These are phyloP conservation scores for Helleia helle DNA, from an alignment of 2,888 invertebrate genomes.

Conservation along the genomic window DNA sequence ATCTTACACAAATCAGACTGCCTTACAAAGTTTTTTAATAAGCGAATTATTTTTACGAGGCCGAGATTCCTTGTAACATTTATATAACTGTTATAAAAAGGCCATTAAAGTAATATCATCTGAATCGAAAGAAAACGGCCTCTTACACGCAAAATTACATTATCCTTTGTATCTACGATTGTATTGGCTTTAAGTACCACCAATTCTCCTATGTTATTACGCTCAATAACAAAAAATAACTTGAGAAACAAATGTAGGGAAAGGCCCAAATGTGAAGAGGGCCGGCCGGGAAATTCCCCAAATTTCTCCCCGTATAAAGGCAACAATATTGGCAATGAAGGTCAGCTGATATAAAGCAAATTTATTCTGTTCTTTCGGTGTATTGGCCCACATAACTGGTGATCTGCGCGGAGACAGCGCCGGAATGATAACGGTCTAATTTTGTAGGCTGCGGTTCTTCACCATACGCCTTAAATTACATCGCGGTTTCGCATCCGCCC, in stretches of 20 bases:
- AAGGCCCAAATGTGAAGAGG: slow-evolving; percentile 34
- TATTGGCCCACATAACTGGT: slow-evolving; percentile 70
- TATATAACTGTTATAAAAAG: background rate
- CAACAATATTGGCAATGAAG: slow-evolving; percentile 68
- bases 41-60: background rate
- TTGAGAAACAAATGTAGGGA: slow-evolving; percentile 34
- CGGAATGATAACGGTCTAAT: slow-evolving; percentile 71
- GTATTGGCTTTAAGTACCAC: slow-evolving; percentile 34
- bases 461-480: slow-evolving; percentile 65
- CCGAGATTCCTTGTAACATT: too few species aligned
- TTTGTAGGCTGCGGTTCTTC: slow-evolving; percentile 51
- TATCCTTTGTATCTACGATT: slow-evolving; percentile 24
- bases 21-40: background rate
- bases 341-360: slow-evolving; percentile 68
- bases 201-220: slow-evolving; percentile 38
- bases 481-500: slow-evolving; percentile 57
- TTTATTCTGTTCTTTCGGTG: slow-evolving; percentile 66
- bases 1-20: background rate
- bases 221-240: slow-evolving; percentile 41
- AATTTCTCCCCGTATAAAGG: slow-evolving; percentile 54
- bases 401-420: slow-evolving; percentile 63
- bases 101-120: background rate
- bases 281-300: slow-evolving; percentile 40
- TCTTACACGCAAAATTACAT: slow-evolving; percentile 20
- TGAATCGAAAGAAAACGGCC: slow-evolving; percentile 1